Base-by-base conservation (phyloP, 2,113 vertebrate genomes). In the Callithrix jacchus region DNA sequence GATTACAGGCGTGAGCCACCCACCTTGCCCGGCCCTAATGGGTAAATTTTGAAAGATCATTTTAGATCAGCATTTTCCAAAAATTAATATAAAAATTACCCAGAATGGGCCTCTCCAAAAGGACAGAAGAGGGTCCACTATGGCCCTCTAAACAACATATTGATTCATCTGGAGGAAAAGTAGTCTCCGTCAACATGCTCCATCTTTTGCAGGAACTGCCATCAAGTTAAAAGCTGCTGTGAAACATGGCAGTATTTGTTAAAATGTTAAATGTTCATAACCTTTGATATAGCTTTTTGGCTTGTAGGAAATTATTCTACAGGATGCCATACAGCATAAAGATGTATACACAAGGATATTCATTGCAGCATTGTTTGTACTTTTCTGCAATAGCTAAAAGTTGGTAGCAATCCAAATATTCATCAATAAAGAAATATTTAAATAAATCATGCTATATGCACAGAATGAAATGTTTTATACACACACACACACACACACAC, bases 191-290 rank as follows among this genome's bases (percentile, higher is more conserved):
- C 64, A 81, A 92, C 25, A 61, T 45, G 42, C 35, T 81, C 49
- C 25, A 79, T 32, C 61, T 81, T 73, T 37, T 91, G 32, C 20
- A 91, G 18, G 54, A 95, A 94, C 37, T 80, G 25, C 18, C 14
- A 86, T 37, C n/a, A 96, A 73, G 40, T 94, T 79, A 68, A 89
- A 95, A 94, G 71, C 37, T 88, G 25, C n/a, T 94, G 23, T 81
- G 49, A 88, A 94, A 90, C 47, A 56, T 83, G 68, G 45, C 32
- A 79, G 49, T 14, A 45, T 58, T 93, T 90, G 37, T 90, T 92
- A 86, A 89, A 79, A 80, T n/a, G 56, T 17, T 86, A 73, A 94
- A 88, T 73, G 52, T 91, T 77, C 18, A 40, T 80, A 92, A 85
- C 32, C 11, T 87, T 89, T 94, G 52, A 66, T 45, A 89, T 11